Evolutionary conservation across 1,140 invertebrate genomes (phyloP), one percentile per base, ranked within the genome.

Genomic region (Eumeta japonica): DNA sequence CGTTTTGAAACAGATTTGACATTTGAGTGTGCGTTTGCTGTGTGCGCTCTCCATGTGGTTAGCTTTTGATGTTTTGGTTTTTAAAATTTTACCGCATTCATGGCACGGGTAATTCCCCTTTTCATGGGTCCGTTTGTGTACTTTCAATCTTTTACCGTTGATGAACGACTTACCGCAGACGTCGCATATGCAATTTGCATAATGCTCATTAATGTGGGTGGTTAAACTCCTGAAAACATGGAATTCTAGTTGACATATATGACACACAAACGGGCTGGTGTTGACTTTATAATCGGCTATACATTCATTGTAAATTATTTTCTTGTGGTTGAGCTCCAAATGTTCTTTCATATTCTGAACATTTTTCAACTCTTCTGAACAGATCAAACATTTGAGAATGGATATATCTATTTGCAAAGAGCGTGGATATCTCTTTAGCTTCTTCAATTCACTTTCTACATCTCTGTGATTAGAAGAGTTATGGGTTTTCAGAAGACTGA

Each of bases 381-480:
- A 72, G 15, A 49, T 34, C 29, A 58, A 52, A 43, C 67, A 72
- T 57, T 65, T 40, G 2, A 72, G 40, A 46, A 64, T 55, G 1
- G 67, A 58, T 52, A 68, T 72, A 24, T 72, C 67, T 9, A 72
- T 68, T 55, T 72, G 67, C 1, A 68, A 43, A 1, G 67, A 72
- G 13, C 63, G 56, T 12, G 64, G 64, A 35, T 58, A 68, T 2
- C 63, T 52, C 45, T 68, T 68, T 20, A 65, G 55, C 40, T 56
- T 63, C 54, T 64, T 63, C 34, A 68, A 39, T 52, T 72, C 61
- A 0, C 20, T 36, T 3, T 66, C 60, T 10, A 65, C 40, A 33
- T 67, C 46, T 2, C 32, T 4, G 29, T 68, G 67, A 0, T 28
- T 43, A 33, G 49, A 16, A 4, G 35, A 11, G 0, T 39, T 62